phyloP scores from a whole-genome alignment of 2,797 vertebrate species.

The Notolabrus celidotus region DNA sequence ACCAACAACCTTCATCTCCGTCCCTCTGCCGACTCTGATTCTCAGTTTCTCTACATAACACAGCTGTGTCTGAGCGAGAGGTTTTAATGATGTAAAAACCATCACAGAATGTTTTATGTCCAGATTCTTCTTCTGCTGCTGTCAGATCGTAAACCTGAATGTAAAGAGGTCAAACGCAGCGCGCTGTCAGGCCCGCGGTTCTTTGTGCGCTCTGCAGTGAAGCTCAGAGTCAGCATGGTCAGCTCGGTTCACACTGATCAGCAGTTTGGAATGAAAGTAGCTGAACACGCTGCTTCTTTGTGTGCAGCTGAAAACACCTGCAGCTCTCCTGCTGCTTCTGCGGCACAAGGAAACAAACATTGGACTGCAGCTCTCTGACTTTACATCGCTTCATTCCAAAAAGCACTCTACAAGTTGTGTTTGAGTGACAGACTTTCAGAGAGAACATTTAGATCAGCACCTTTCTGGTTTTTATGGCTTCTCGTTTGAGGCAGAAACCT shows the following conservation, averaged over 20 bases:
- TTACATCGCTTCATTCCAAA: neutral
- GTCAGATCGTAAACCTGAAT: neutral
- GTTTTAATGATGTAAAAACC: no score
- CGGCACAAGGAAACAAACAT: neutral
- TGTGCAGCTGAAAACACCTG: conserved; percentile 40
- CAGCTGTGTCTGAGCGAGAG: no score
- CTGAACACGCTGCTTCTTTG: conserved; percentile 55
- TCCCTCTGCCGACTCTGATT: no score
- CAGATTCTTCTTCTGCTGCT: conserved; percentile 8
- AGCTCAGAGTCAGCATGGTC: conserved; percentile 68
- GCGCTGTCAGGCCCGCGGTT: neutral
- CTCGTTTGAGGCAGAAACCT: no score
- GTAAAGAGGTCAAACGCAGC: neutral
- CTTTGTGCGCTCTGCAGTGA: conserved; percentile 59
- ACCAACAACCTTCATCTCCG: no score
- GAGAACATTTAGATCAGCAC: no score
- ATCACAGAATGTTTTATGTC: neutral
- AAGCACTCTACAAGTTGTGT: no score
- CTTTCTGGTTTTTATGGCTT: no score
- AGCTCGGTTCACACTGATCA: conserved; percentile 70
- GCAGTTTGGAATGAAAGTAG: conserved; percentile 80
- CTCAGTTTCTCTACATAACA: no score
- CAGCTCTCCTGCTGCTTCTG: neutral
- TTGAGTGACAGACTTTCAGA: no score
- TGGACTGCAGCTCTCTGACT: neutral